These are phyloP conservation scores for Mesocentrotus franciscanus DNA, from an alignment of 53 echinoderm and acorn worm species.

Conservation along the genomic window DNA sequence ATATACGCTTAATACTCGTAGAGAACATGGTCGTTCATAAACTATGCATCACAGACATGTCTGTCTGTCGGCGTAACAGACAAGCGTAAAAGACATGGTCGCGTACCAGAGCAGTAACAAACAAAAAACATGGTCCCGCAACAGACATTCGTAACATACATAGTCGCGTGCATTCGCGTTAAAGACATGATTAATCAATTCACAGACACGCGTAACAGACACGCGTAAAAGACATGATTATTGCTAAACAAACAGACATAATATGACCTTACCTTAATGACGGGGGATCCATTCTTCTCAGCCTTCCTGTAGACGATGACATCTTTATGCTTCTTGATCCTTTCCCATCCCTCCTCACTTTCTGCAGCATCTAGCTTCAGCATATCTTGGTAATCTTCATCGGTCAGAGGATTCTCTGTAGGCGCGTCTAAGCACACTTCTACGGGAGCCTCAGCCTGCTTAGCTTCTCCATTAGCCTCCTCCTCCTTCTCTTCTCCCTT, in stretches of 20 bases:
- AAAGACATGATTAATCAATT: not conserved
- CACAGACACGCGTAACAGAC: not conserved
- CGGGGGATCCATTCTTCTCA: constrained; percentile 88
- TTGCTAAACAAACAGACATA: not conserved
- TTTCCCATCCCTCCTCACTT: constrained; percentile 96
- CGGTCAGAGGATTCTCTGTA: constrained; percentile 90
- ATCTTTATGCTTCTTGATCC: constrained; percentile 92
- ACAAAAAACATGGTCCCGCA: not conserved
- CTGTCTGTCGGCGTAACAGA: not conserved
- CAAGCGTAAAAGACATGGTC: not conserved
- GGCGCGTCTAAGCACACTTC: constrained; percentile 82
- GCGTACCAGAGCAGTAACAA: not conserved
- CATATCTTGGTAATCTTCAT: constrained; percentile 91
- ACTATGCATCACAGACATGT: not conserved
- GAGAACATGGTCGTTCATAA: not conserved
- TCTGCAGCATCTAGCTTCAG: constrained; percentile 82
- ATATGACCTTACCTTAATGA: constrained; percentile 84
- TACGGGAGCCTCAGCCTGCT: constrained; percentile 71
- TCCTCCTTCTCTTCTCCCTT: constrained; percentile 73
- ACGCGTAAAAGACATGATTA: not conserved
- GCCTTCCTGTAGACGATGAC: constrained; percentile 85
- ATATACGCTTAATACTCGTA: not conserved
- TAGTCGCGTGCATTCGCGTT: not conserved
- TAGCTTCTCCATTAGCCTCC: constrained; percentile 68
- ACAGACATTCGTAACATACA: not conserved